Evolutionary conservation across 2,797 vertebrate genomes (phyloP), one percentile per base, ranked within the genome.

Genomic region (Catostomus latipinnis): DNA sequence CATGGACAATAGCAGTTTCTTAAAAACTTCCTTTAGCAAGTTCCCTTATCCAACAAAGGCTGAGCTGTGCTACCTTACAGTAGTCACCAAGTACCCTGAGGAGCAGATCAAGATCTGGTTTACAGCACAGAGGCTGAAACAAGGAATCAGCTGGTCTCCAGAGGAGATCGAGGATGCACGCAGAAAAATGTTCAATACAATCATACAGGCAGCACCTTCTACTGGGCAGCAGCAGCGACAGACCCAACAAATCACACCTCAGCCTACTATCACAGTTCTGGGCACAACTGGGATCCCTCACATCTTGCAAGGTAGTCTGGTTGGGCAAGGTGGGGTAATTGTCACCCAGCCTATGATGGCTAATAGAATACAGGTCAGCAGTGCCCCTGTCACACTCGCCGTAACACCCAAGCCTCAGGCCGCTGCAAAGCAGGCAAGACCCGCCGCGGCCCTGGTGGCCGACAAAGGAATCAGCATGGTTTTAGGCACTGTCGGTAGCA

Each of bases 21-120:
- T 99, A 76, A 99, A 98, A 88, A 98, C 97, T 71, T 98, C 97
- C 77, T 99, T 99, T 89, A 97, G 96, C 86, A 99, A 99, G 88
- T 99, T 99, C 82, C 97, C 98, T 0, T 99, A 99, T 86, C 98
- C 98, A 1, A 98, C 96, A 13, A 99, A 99, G 90, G 98, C 98
- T 0, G 98, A 99, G 89, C 96, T 99, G 78, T 99, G 97, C 93
- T 99, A 98, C 86, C 88, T 99, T 89, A 99, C 98, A 0, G 98
- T 99, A 71, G 98, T 99, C 88, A 99, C 98, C n/a, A 98, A 97
- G 90, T 99, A 97, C 76, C 97, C 96, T 0, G 98, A 99, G 84
- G 98, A 99, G 83, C 98, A 99, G 90, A 96, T 99, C 86, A 99
- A 99, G 92, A 99, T 99, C 91, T 99, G 98, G 98, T 99, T 99